These are phyloP conservation scores for Nomada lathburiana DNA, from an alignment of 2,888 invertebrate genomes.

Conservation along the genomic window DNA sequence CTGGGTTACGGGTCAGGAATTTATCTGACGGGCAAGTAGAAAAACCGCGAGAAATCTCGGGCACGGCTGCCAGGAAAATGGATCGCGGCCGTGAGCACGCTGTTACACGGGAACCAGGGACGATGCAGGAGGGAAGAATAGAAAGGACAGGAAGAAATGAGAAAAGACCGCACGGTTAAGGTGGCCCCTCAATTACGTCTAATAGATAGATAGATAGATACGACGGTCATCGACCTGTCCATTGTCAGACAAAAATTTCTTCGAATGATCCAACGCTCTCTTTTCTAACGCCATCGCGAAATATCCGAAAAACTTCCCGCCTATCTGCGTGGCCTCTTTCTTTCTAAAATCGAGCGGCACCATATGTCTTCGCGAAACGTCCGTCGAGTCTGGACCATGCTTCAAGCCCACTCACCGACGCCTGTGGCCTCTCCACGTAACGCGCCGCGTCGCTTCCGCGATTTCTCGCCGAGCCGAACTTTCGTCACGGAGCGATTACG, in stretches of 20 bases:
- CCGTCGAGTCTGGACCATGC: too few species aligned
- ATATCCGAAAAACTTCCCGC: neutral
- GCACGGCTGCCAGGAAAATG: conserved; percentile 57
- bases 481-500: conserved; percentile 47
- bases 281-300: neutral
- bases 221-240: conserved; percentile 39
- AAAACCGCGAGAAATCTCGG: conserved; percentile 73
- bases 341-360: neutral
- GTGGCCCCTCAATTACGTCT: conserved; percentile 81
- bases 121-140: neutral
- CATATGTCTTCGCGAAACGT: too few species aligned
- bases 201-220: conserved; percentile 65
- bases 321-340: neutral
- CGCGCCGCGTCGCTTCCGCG: conserved; percentile 39
- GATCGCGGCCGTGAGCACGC: conserved; percentile 31
- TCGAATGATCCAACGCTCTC: too few species aligned
- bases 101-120: neutral
- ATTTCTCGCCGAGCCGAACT: conserved; percentile 46
- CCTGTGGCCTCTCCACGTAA: conserved; percentile 40
- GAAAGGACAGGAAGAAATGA: conserved; percentile 16
- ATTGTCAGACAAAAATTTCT: conserved; percentile 12
- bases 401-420: neutral
- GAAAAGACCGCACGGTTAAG: conserved; percentile 72
- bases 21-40: conserved; percentile 67
- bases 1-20: conserved; percentile 66